A percentile compares a stretch with the other conserved stretches of the same genome.
phyloP scores from a whole-genome alignment of 1,140 invertebrate genomes.

The Apocrypta bakeri region DNA sequence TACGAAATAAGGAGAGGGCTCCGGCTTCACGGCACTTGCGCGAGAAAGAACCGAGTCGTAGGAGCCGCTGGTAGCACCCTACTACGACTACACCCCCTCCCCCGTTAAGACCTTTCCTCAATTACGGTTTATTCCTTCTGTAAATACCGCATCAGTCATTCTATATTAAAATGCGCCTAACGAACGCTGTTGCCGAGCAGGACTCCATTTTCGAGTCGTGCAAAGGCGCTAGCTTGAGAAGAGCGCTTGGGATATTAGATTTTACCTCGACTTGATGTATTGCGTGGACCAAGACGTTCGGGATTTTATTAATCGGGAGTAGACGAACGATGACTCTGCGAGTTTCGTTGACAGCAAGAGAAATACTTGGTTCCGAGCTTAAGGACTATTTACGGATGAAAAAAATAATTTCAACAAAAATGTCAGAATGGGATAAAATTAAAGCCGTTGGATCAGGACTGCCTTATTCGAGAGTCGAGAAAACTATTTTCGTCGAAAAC shows the following conservation, averaged over 20 bases:
- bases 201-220: conserved; percentile 33
- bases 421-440: too few species aligned
- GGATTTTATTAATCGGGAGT: conserved; percentile 22
- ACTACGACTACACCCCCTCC: neutral
- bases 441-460: too few species aligned
- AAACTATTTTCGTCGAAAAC: too few species aligned
- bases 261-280: conserved; percentile 14
- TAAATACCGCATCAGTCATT: conserved; percentile 50
- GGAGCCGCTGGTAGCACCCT: neutral
- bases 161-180: conserved; percentile 48
- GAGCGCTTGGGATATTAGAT: conserved; percentile 13
- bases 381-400: too few species aligned
- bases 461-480: too few species aligned
- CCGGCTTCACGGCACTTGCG: conserved; percentile 27
- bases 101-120: conserved; percentile 26
- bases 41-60: conserved; percentile 3
- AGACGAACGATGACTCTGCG: too few species aligned
- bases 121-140: conserved; percentile 44
- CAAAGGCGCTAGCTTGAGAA: too few species aligned
- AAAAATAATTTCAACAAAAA: neutral
- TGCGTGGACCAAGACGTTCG: neutral
- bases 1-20: conserved; percentile 46
- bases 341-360: conserved; percentile 19
- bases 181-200: neutral
- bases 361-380: neutral